phyloP scores from a whole-genome alignment of 2,113 vertebrate species.

The Poecilia latipinna region DNA sequence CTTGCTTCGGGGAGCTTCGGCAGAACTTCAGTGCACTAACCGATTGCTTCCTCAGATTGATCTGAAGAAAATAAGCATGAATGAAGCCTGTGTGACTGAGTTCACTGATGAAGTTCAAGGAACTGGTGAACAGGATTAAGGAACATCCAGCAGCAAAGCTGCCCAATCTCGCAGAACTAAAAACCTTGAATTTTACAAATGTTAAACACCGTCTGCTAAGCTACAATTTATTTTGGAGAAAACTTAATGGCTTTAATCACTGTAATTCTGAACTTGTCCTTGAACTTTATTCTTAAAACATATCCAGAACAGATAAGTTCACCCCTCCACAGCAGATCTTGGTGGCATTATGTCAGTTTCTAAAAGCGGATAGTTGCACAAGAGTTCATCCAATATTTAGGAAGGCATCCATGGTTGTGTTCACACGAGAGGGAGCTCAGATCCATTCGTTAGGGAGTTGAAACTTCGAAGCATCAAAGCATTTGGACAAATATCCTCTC shows the following conservation, averaged over 20 bases:
- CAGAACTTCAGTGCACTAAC: slow-evolving; percentile 4
- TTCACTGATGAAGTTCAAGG: slow-evolving; percentile 33
- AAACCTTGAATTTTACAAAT: background rate
- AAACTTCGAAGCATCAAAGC: slow-evolving; percentile 15
- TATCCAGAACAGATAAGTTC: background rate
- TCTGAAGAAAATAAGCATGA: slow-evolving; percentile 14
- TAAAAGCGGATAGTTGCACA: slow-evolving; percentile 39
- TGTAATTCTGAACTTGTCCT: background rate
- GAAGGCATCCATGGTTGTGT: slow-evolving; percentile 34
- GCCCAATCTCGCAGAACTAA: background rate
- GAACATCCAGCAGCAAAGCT: background rate
- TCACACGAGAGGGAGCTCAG: slow-evolving; percentile 33
- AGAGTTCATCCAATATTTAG: slow-evolving; percentile 59
- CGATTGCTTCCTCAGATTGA: slow-evolving; percentile 10
- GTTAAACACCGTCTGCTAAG: background rate
- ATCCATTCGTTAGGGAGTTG: slow-evolving; percentile 2
- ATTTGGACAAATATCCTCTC: background rate
- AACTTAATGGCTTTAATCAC: background rate
- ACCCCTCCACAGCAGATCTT: background rate
- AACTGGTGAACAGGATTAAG: background rate
- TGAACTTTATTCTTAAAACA: background rate
- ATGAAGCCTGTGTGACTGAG: background rate
- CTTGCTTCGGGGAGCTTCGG: background rate
- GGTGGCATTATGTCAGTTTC: slow-evolving; percentile 19
- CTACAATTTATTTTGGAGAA: background rate